Evolutionary conservation across 2,888 invertebrate species (phyloP), one percentile per base, ranked within the genome.

Genomic region (Pollenia amentaria): DNA sequence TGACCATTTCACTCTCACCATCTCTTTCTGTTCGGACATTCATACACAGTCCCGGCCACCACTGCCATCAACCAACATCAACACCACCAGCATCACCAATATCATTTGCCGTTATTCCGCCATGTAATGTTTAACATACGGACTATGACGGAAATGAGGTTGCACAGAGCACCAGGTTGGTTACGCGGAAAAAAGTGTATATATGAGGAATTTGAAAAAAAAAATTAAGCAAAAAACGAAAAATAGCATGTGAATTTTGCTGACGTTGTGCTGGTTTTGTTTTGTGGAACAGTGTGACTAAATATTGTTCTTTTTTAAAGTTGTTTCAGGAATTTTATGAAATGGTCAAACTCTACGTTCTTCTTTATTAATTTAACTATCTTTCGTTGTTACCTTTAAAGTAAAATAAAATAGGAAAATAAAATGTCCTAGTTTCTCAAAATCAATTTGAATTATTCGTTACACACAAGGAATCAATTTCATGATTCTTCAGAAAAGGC

Each of bases 101-200:
- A 82, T 67, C 60, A 82, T 82, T 75, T 62, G 69, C 82, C 77
- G 55, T 62, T 73, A 86, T 84, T 75, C 76, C 84, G 75, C 67
- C 83, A 70, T 82, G 73, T 78, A 67, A 79, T 84, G 80, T 84
- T 73, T 48, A 80, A 87, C 77, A 84, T 84, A 76, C 78, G 67
- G 44, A 77, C 67, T 67, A 87, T 48, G 87, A 87, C 87, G 87
- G 87, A 87, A 84, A 87, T 87, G 87, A 87, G 87, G 87, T 84
- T 87, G 87, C 87, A 87, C 84, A 81, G 77, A 76, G 87, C 77
- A 87, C 80, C 87, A 87, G 84, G 87, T 87, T 87, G 84, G 87
- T 87, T 87, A 87, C 80, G 84, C 80, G 84, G 60, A 72, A 80
- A 84, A 78, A 72, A 48, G 14, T 55, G 16, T 44, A 12, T 60